Conservation (phyloP, 2,113 vertebrate genomes). For the Gymnorhina tibicen region DNA sequence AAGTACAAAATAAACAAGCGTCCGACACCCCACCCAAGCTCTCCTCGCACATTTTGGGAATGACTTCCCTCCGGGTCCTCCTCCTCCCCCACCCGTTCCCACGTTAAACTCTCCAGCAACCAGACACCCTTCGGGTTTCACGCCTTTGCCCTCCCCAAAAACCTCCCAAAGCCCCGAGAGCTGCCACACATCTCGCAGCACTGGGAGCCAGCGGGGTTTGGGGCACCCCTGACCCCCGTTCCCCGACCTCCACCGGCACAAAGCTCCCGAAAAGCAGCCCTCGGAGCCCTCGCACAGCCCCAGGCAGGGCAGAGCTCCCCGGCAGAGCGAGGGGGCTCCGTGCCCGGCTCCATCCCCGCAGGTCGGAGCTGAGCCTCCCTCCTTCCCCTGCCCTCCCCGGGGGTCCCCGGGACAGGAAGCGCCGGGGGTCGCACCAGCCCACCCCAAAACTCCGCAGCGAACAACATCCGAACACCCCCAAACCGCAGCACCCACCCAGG, state of each 20-base stretch:
- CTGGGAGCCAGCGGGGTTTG: neutral
- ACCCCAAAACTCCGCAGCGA: neutral
- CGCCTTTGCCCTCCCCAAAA: neutral
- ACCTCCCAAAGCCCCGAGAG: neutral
- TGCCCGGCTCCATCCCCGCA: neutral
- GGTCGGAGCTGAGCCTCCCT: neutral
- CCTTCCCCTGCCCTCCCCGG: neutral
- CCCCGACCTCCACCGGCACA: neutral
- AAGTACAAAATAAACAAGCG: neutral
- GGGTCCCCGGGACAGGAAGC: neutral
- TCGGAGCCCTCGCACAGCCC: neutral
- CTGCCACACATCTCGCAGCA: neutral
- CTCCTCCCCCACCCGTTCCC: neutral
- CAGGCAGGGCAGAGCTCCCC: neutral
- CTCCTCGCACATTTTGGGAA: conserved; percentile 11
- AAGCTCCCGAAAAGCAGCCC: neutral
- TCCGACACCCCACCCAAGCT: conserved; percentile 8
- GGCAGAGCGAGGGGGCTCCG: neutral
- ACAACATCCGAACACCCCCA: neutral
- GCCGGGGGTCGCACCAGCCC: neutral
- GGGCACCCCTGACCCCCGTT: neutral
- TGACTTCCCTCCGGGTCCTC: neutral
- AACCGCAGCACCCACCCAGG: neutral
- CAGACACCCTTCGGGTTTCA: neutral
- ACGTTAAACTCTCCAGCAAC: neutral